Evolutionary conservation across 2,888 invertebrate genomes (phyloP).

Genomic region (Lissonota sp.): DNA sequence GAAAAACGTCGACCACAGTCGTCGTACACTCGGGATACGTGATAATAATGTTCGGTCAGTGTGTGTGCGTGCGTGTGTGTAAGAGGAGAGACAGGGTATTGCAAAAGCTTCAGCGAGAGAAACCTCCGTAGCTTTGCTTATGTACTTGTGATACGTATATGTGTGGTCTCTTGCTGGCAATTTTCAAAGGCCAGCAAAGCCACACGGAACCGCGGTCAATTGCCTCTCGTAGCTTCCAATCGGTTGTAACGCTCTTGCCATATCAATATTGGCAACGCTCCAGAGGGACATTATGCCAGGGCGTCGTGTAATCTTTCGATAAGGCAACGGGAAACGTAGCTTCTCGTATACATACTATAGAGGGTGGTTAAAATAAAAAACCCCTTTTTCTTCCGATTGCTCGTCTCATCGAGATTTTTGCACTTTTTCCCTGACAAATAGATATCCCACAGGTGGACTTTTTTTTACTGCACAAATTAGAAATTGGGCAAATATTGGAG

Average conservation of each 20-base stretch:
- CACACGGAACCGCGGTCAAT: constrained; percentile 65
- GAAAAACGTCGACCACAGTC: too few relatives aligned
- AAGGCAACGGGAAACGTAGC: constrained; percentile 45
- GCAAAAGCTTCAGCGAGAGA: constrained; percentile 31
- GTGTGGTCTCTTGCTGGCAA: constrained; percentile 47
- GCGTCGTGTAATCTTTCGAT: constrained; percentile 76
- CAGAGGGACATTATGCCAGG: constrained; percentile 70
- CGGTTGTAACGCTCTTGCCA: constrained; percentile 68
- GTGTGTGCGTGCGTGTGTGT: not conserved
- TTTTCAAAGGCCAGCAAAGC: constrained; percentile 57
- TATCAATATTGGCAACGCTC: constrained; percentile 76
- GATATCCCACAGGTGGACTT: too few relatives aligned
- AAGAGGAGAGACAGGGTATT: not conserved
- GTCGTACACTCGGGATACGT: not conserved
- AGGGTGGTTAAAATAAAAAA: too few relatives aligned
- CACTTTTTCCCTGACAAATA: too few relatives aligned
- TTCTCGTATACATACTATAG: not conserved
- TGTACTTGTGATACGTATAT: too few relatives aligned
- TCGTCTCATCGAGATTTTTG: too few relatives aligned
- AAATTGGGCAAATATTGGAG: too few relatives aligned
- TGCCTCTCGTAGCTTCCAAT: constrained; percentile 69
- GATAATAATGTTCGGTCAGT: constrained; percentile 28
- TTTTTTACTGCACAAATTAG: too few relatives aligned
- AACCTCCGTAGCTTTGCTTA: constrained; percentile 39
- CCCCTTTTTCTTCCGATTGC: too few relatives aligned